phyloP scores from a whole-genome alignment of 2,797 vertebrate species.

The Philypnodon macrostomus region DNA sequence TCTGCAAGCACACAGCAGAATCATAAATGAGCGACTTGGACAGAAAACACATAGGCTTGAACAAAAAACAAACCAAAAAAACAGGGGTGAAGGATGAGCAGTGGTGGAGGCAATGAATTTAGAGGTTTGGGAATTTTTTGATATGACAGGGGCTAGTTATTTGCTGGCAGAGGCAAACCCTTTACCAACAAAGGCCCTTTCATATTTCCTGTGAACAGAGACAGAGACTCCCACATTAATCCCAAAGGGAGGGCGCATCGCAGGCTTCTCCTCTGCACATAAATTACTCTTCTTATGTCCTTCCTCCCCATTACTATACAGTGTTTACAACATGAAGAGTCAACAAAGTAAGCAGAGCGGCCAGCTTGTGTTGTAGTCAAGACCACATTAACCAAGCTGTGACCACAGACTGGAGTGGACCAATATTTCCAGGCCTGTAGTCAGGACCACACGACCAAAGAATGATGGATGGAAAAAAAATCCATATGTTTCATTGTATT shows the following conservation, averaged over 20 bases:
- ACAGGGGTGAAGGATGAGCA: slow-evolving; percentile 68
- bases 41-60: slow-evolving; percentile 68
- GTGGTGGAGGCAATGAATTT: slow-evolving; percentile 73
- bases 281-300: slow-evolving; percentile 73
- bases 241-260: slow-evolving; percentile 72
- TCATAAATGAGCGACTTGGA: slow-evolving; percentile 73
- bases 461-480: not conserved
- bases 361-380: slow-evolving; percentile 19
- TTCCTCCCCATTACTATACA: slow-evolving; percentile 66
- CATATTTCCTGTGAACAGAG: slow-evolving; percentile 78
- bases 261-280: slow-evolving; percentile 71
- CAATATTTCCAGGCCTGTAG: not conserved
- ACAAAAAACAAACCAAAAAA: slow-evolving; percentile 10
- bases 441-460: not conserved
- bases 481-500: too few species aligned
- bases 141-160: slow-evolving; percentile 77
- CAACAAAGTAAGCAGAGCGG: slow-evolving; percentile 44
- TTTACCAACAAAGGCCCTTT: slow-evolving; percentile 79
- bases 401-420: not conserved
- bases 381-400: slow-evolving; percentile 3
- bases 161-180: slow-evolving; percentile 72
- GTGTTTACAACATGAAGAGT: slow-evolving; percentile 64
- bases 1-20: slow-evolving; percentile 55
- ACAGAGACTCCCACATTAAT: slow-evolving; percentile 78
- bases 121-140: slow-evolving; percentile 69